phyloP scores from a whole-genome alignment of 2,888 invertebrate species.

The Hydriomena furcata region DNA sequence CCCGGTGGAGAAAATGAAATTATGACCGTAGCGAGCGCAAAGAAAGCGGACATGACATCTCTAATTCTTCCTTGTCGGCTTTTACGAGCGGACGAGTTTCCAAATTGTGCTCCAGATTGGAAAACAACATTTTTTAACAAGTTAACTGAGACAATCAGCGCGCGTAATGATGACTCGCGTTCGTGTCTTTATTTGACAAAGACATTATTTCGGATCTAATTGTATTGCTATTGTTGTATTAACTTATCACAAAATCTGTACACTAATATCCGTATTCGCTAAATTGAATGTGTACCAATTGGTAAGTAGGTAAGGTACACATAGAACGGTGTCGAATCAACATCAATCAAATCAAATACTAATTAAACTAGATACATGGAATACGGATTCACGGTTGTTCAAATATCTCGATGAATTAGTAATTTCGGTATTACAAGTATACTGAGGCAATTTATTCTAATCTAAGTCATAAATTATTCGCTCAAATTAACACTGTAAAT shows the following conservation, averaged over 20 bases:
- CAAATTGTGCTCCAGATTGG: constrained; percentile 31
- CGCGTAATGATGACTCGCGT: neutral
- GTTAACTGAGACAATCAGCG: constrained; percentile 14
- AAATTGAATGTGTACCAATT: constrained; percentile 1
- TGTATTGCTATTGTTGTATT: too few relatives aligned
- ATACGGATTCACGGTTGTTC: constrained; percentile 49
- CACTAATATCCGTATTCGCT: constrained; percentile 1
- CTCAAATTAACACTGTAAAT: neutral
- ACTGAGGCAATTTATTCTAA: constrained; percentile 10
- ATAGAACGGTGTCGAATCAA: too few relatives aligned
- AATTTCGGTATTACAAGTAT: constrained; percentile 8
- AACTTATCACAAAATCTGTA: neutral
- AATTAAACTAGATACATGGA: constrained; percentile 47
- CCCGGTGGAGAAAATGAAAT: constrained; percentile 74
- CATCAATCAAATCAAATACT: constrained; percentile 52
- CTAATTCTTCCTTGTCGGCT: constrained; percentile 48
- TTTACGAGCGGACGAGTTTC: constrained; percentile 43
- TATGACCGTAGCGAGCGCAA: constrained; percentile 68
- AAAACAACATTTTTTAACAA: constrained; percentile 35
- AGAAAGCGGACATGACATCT: constrained; percentile 69
- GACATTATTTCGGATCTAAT: too few relatives aligned
- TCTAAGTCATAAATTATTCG: neutral
- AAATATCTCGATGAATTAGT: constrained; percentile 20
- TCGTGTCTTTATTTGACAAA: neutral
- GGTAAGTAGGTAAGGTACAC: too few relatives aligned